Evolutionary conservation across 2,797 vertebrate species (phyloP).

Genomic region (Parauchenoglanis ngamensis): DNA sequence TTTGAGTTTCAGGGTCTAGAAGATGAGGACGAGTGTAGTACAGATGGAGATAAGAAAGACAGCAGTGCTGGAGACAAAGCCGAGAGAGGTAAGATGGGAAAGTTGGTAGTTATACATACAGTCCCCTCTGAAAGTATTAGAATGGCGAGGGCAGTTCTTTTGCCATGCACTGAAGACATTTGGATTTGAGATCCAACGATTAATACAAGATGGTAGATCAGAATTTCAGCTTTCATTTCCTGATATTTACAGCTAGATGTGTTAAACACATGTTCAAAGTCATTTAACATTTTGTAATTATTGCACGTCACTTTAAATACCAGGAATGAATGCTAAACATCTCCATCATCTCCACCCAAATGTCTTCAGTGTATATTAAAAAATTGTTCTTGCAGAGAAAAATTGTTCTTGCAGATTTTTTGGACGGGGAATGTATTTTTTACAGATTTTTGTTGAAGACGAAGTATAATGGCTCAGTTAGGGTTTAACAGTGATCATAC

Average conservation of each 20-base stretch:
- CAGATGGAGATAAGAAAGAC: conserved; percentile 62
- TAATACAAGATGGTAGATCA: not conserved
- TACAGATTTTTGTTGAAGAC: not conserved
- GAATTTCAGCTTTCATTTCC: not conserved
- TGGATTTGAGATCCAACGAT: not conserved
- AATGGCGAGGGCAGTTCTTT: not conserved
- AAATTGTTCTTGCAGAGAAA: not conserved
- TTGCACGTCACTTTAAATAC: too few species aligned
- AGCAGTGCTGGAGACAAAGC: conserved; percentile 62
- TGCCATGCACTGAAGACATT: not conserved
- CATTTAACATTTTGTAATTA: too few species aligned
- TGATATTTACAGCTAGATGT: not conserved
- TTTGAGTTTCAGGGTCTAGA: conserved; percentile 88
- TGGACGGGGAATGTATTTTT: too few species aligned
- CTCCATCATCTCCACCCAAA: not conserved
- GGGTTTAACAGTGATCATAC: not conserved
- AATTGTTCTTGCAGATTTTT: not conserved
- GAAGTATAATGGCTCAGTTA: not conserved
- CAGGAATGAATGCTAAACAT: too few species aligned
- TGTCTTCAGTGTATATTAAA: not conserved
- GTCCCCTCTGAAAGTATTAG: not conserved
- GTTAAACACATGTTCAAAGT: not conserved
- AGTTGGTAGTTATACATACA: not conserved
- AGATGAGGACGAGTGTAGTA: conserved; percentile 79
- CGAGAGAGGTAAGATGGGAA: conserved; percentile 64